Conservation (phyloP, 2,797 vertebrate species). For the Limnodromus scolopaceus region DNA sequence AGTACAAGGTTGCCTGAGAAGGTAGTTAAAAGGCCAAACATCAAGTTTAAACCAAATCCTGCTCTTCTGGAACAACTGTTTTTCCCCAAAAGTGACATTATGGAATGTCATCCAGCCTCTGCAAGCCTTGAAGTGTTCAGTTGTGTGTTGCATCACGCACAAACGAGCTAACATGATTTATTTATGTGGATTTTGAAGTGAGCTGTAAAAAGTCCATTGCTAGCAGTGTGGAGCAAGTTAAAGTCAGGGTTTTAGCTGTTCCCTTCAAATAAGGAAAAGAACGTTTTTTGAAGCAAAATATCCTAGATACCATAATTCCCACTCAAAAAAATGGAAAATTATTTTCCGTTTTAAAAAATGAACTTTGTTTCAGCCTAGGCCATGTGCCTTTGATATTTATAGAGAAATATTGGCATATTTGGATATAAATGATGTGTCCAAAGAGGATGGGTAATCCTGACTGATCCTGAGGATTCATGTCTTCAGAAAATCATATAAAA, state of each 20-base stretch:
- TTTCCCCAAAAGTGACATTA: not conserved
- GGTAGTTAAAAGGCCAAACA: not conserved
- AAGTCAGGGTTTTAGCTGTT: not conserved
- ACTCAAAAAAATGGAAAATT: not conserved
- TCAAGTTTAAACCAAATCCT: not conserved
- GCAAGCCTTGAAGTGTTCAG: not conserved
- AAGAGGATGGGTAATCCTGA: not conserved
- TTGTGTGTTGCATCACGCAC: not conserved
- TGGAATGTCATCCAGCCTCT: not conserved
- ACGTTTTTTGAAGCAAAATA: not conserved
- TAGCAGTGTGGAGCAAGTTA: not conserved
- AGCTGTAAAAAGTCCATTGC: not conserved
- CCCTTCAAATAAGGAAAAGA: not conserved
- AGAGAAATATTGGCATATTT: not conserved
- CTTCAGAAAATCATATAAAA: constrained; percentile 32
- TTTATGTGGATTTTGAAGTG: not conserved
- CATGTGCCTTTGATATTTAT: not conserved
- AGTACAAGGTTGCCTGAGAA: not conserved
- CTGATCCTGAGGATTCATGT: not conserved
- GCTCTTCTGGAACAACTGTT: not conserved
- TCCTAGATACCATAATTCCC: not conserved
- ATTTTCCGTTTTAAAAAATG: not conserved
- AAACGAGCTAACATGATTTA: not conserved
- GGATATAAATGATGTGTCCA: not conserved
- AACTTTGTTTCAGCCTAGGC: not conserved